Conservation (phyloP, 1,140 invertebrate species). For the Chrysoperla carnea region DNA sequence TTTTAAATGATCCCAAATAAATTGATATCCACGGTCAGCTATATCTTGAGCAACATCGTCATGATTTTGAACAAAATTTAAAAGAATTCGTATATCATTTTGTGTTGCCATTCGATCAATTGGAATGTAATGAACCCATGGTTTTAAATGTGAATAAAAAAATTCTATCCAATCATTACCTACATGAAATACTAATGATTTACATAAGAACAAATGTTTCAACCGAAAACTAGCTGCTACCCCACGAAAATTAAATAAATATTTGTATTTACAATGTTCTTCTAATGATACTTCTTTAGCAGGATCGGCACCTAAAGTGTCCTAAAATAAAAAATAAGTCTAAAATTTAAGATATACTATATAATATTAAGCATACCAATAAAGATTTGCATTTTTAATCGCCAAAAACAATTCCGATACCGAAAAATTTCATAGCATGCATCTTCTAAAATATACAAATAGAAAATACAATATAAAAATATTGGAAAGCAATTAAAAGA, state of each 20-base stretch:
- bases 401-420: neutral
- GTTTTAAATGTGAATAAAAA: slow-evolving; percentile 80
- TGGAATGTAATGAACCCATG: slow-evolving; percentile 94
- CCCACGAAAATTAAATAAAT: slow-evolving; percentile 90
- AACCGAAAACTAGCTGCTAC: slow-evolving; percentile 95
- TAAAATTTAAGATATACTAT: neutral
- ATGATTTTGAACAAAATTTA: slow-evolving; percentile 63
- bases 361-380: neutral
- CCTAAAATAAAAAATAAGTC: slow-evolving; percentile 34
- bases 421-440: neutral
- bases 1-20: slow-evolving; percentile 69
- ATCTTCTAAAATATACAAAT: too few relatives aligned
- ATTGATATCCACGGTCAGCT: slow-evolving; percentile 60
- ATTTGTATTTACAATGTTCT: slow-evolving; percentile 86
- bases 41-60: slow-evolving; percentile 61
- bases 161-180: slow-evolving; percentile 92
- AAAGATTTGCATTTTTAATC: neutral
- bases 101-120: slow-evolving; percentile 49
- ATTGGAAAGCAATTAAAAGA: too few relatives aligned
- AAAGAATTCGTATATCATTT: slow-evolving; percentile 45
- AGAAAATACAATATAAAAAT: too few relatives aligned
- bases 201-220: slow-evolving; percentile 89
- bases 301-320: slow-evolving; percentile 67
- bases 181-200: slow-evolving; percentile 90
- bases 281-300: slow-evolving; percentile 79